phyloP scores from a whole-genome alignment of 2,888 invertebrate genomes.

The Agonum fuliginosum region DNA sequence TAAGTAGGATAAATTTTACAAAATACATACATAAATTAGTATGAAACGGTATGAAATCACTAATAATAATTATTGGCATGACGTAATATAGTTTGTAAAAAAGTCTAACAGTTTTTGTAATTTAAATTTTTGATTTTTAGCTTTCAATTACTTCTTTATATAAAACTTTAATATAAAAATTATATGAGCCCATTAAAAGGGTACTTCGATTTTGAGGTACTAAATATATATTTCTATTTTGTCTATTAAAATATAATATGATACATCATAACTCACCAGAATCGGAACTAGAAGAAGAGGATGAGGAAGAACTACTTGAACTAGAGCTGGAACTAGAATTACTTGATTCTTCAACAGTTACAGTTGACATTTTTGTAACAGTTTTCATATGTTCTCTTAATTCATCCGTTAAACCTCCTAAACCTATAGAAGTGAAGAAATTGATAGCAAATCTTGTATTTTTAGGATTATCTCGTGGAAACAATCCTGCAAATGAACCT shows the following conservation, averaged over 20 bases:
- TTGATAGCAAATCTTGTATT: slow-evolving; percentile 98
- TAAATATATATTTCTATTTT: too few relatives aligned
- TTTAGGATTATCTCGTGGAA: slow-evolving; percentile 96
- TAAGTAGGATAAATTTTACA: too few relatives aligned
- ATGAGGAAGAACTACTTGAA: slow-evolving; percentile 62
- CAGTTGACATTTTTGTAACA: slow-evolving; percentile 78
- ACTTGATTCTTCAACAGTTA: slow-evolving; percentile 67
- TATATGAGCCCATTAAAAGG: too few relatives aligned
- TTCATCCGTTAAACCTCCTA: slow-evolving; percentile 97
- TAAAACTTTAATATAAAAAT: too few relatives aligned
- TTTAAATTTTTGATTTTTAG: too few relatives aligned
- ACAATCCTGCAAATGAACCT: slow-evolving; percentile 90
- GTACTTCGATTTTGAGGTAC: too few relatives aligned
- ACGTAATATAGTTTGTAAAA: too few relatives aligned
- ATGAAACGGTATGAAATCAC: too few relatives aligned
- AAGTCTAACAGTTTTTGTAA: too few relatives aligned
- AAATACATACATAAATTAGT: too few relatives aligned
- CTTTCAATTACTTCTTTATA: too few relatives aligned
- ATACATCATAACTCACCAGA: slow-evolving; percentile 9
- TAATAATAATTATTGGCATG: too few relatives aligned
- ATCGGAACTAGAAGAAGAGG: slow-evolving; percentile 65
- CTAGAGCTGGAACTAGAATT: slow-evolving; percentile 66
- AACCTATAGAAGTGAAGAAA: slow-evolving; percentile 97
- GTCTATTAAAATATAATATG: not conserved
- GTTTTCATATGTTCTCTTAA: slow-evolving; percentile 90